Conservation (phyloP, 2,113 vertebrate species). For the Xerus inauris region DNA sequence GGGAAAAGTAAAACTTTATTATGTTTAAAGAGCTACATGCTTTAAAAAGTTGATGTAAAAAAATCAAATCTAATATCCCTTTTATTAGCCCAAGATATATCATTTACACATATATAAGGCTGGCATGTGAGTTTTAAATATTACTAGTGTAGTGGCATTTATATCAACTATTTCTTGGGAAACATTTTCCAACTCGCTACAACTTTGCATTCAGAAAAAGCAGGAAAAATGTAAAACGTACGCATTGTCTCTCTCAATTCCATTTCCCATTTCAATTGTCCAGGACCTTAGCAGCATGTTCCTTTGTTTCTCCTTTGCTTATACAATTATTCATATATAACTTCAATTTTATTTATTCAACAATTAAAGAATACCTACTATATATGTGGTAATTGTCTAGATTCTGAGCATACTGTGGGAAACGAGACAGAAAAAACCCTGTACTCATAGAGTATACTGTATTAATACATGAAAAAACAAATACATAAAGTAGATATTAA, state of each 20-base stretch:
- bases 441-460: neutral
- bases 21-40: neutral
- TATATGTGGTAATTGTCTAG: neutral
- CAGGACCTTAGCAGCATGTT: neutral
- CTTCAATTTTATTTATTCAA: neutral
- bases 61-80: neutral
- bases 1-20: neutral
- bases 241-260: neutral
- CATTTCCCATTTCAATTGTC: neutral
- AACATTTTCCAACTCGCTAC: neutral
- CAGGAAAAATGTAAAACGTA: neutral
- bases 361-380: neutral
- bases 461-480: neutral
- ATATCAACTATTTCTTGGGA: neutral
- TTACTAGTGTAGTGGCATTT: neutral
- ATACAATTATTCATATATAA: neutral
- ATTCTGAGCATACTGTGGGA: neutral
- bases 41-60: neutral
- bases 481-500: neutral
- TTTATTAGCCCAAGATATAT: neutral
- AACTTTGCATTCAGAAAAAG: neutral
- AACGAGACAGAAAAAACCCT: neutral
- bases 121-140: neutral
- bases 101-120: neutral
- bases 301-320: neutral